Conservation (phyloP, 1,140 invertebrate genomes). For the Agrilus planipennis region DNA sequence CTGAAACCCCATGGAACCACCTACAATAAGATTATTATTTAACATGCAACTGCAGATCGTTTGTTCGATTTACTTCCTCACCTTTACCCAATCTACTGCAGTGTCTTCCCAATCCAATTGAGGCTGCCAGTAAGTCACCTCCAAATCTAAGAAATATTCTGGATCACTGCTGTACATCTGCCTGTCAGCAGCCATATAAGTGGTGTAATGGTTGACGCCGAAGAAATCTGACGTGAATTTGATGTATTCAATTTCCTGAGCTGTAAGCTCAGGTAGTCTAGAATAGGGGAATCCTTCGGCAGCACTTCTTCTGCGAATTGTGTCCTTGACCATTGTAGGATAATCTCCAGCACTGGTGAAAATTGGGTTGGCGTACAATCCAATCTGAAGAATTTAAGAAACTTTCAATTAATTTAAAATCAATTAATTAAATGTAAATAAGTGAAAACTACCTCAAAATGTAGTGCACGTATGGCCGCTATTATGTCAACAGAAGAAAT, state of each 20-base stretch:
- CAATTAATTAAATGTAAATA: slow-evolving; percentile 12
- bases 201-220: slow-evolving; percentile 21
- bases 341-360: slow-evolving; percentile 42
- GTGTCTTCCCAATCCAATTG: too few species aligned
- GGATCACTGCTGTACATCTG: too few species aligned
- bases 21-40: not conserved
- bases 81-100: too few species aligned
- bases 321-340: slow-evolving; percentile 37
- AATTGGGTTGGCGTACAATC: slow-evolving; percentile 39
- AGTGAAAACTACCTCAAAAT: slow-evolving; percentile 36
- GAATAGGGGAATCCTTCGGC: slow-evolving; percentile 33
- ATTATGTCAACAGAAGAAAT: slow-evolving; percentile 29
- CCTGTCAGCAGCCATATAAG: too few species aligned
- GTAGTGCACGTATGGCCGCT: slow-evolving; percentile 34
- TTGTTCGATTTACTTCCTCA: too few species aligned
- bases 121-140: too few species aligned
- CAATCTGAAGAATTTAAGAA: slow-evolving; percentile 28
- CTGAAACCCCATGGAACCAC: slow-evolving; percentile 38
- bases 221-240: slow-evolving; percentile 27
- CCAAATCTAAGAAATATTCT: too few species aligned
- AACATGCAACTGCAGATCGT: too few species aligned
- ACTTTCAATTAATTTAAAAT: not conserved
- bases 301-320: slow-evolving; percentile 34
- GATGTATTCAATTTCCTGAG: slow-evolving; percentile 32
- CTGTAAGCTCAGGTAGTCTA: slow-evolving; percentile 36